Evolutionary conservation across 2,888 invertebrate species (phyloP).

Genomic region (Harmothoe impar): DNA sequence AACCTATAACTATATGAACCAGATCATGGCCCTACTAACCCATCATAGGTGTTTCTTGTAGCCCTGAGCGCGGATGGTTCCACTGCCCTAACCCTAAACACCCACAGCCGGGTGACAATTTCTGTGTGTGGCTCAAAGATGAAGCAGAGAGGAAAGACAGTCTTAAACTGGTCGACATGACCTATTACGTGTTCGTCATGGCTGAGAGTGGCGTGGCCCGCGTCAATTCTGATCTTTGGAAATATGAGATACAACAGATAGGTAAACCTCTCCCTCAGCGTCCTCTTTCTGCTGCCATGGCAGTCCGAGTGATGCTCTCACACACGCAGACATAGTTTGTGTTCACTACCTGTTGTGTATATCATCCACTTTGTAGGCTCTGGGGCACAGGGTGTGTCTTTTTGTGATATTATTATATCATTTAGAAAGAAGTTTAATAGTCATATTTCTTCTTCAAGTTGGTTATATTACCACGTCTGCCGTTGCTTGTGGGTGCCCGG

Average conservation of each 20-base stretch:
- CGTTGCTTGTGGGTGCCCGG: no score
- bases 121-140: background rate
- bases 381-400: no score
- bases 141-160: background rate
- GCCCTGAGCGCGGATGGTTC: conserved; percentile 31
- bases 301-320: background rate
- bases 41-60: background rate
- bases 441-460: no score
- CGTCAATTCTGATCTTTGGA: background rate
- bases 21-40: no score
- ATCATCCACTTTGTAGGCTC: no score
- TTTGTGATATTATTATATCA: no score
- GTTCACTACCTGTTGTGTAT: no score
- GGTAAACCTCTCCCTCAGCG: background rate
- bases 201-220: background rate
- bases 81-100: conserved; percentile 12
- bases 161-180: background rate
- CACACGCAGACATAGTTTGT: no score
- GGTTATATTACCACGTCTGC: no score
- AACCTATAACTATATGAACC: no score
- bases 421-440: no score
- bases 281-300: background rate
- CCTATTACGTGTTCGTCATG: background rate
- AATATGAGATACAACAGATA: background rate
- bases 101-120: background rate